Evolutionary conservation across 2,888 invertebrate species (phyloP).

Genomic region (Dryadula phaetusa): DNA sequence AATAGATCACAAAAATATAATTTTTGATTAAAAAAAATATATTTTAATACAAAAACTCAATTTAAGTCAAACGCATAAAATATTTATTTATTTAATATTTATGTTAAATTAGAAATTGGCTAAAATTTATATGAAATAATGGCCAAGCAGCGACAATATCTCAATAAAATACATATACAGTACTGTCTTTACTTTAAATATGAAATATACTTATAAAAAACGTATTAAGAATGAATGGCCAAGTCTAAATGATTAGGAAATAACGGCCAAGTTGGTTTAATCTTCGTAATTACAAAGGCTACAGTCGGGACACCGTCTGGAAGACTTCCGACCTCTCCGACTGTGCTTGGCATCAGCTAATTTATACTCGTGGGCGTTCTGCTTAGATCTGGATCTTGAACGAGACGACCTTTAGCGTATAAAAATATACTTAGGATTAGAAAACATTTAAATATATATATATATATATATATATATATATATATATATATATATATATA

Average conservation of each 20-base stretch:
- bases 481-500: too few species aligned
- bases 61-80: too few species aligned
- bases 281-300: slow-evolving; percentile 54
- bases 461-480: too few species aligned
- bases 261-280: slow-evolving; percentile 23
- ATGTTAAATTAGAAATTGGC: too few species aligned
- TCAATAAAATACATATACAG: too few species aligned
- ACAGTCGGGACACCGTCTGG: slow-evolving; percentile 61
- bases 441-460: too few species aligned
- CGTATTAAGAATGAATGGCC: background rate
- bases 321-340: slow-evolving; percentile 56
- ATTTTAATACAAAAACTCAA: too few species aligned
- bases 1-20: too few species aligned
- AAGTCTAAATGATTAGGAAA: background rate
- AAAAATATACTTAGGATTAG: background rate
- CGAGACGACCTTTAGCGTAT: slow-evolving; percentile 30
- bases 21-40: too few species aligned
- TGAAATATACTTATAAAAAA: too few species aligned
- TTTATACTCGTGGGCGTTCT: slow-evolving; percentile 51
- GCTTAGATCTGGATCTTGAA: slow-evolving; percentile 54
- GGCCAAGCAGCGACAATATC: background rate
- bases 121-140: background rate
- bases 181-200: too few species aligned
- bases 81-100: too few species aligned
- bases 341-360: slow-evolving; percentile 48